Conservation (phyloP, 1,140 invertebrate species). For the Mesaphorura yosii region DNA sequence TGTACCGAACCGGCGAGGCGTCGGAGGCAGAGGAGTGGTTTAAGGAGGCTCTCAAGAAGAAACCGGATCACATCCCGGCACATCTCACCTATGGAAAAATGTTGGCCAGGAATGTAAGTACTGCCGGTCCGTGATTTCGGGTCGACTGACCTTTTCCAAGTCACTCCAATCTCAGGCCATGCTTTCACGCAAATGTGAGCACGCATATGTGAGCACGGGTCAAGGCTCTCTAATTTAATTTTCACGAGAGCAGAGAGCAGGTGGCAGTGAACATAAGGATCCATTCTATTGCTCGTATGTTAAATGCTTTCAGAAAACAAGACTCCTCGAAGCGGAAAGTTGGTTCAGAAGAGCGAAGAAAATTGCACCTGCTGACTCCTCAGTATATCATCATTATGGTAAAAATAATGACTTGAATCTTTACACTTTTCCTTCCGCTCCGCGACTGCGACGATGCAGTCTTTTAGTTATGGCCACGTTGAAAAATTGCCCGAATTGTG, state of each 20-base stretch:
- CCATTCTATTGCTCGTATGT: neutral
- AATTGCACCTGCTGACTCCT: conserved; percentile 68
- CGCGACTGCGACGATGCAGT: too few species aligned
- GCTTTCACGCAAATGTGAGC: neutral
- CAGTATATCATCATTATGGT: conserved; percentile 77
- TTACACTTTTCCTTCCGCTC: too few species aligned
- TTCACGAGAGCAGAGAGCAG: neutral
- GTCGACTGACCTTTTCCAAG: too few species aligned
- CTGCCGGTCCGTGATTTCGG: too few species aligned
- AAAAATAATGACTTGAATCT: conserved; percentile 34
- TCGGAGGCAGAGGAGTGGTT: conserved; percentile 73
- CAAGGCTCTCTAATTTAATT: neutral
- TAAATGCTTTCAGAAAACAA: conserved; percentile 53
- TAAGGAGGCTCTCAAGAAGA: conserved; percentile 60
- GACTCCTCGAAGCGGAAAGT: conserved; percentile 68
- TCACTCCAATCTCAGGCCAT: too few species aligned
- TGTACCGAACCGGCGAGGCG: conserved; percentile 63
- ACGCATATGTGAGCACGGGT: neutral
- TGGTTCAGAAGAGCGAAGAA: conserved; percentile 75
- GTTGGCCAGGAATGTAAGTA: conserved; percentile 72
- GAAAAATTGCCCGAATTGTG: too few species aligned
- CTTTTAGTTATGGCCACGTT: too few species aligned
- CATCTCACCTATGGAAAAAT: conserved; percentile 85
- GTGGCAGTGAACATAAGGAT: neutral
- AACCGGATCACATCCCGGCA: conserved; percentile 75